Percentiles rank a stretch among this genome's conserved stretches.
These are phyloP conservation scores for Ammodytes marinus DNA, from an alignment of 2,113 vertebrate genomes.

Conservation along the genomic window DNA sequence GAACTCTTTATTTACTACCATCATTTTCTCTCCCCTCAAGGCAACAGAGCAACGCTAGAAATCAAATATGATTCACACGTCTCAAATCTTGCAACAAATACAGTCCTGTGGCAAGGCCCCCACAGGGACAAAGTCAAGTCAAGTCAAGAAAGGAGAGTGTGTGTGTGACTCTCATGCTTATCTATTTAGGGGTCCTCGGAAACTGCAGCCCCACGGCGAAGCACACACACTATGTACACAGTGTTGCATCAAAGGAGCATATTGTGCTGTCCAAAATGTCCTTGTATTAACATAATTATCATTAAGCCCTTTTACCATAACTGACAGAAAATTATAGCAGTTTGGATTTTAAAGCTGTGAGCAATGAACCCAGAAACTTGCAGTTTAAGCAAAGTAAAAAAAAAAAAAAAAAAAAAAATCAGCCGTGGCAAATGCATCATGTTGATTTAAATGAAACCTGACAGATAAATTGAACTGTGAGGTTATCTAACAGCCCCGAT, in stretches of 20 bases:
- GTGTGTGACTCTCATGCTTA: conserved; percentile 46
- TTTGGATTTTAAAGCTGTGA: conserved; percentile 29
- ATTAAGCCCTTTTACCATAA: background rate
- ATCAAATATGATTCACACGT: conserved; percentile 41
- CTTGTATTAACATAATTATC: background rate
- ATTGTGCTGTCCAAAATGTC: background rate
- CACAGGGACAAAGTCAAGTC: conserved; percentile 29
- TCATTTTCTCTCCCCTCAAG: conserved; percentile 51
- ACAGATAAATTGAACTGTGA: conserved; percentile 73
- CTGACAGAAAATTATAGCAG: conserved; percentile 2
- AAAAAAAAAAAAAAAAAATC: conserved; percentile 66
- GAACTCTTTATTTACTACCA: conserved; percentile 52
- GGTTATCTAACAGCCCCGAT: conserved; percentile 71
- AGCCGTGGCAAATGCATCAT: conserved; percentile 63
- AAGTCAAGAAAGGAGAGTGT: conserved; percentile 13
- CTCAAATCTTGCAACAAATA: conserved; percentile 46
- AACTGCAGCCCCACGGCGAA: conserved; percentile 30
- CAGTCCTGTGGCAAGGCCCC: conserved; percentile 25
- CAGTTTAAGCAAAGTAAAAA: conserved; percentile 58
- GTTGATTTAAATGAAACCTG: conserved; percentile 76
- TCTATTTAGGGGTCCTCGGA: conserved; percentile 45
- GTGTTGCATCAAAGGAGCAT: background rate
- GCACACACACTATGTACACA: conserved; percentile 9
- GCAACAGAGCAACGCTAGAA: conserved; percentile 42
- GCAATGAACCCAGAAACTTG: conserved; percentile 47